Conservation (phyloP, 2,113 vertebrate species). For the Vidua macroura region DNA sequence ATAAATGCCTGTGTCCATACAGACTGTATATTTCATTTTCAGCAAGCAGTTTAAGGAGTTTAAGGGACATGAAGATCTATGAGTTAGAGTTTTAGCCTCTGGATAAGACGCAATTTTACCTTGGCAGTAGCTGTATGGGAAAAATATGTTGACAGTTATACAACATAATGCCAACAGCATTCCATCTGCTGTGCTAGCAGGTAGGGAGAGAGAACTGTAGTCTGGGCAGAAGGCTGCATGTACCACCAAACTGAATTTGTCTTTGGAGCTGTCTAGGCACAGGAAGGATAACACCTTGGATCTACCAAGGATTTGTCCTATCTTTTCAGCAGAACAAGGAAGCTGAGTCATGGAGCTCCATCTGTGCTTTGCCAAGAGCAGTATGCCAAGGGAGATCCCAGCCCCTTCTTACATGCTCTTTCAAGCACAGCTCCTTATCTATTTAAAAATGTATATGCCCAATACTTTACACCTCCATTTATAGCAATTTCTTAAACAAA, state of each 20-base stretch:
- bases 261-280: not conserved
- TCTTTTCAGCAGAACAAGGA: not conserved
- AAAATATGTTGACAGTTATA: not conserved
- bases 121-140: not conserved
- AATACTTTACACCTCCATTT: not conserved
- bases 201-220: not conserved
- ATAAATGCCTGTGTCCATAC: not conserved
- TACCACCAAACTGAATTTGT: not conserved
- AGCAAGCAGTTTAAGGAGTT: not conserved
- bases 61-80: not conserved
- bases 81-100: not conserved
- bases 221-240: not conserved
- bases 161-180: not conserved
- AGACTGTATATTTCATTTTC: not conserved
- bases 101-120: not conserved
- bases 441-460: not conserved
- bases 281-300: not conserved
- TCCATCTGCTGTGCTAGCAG: not conserved
- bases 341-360: not conserved
- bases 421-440: not conserved
- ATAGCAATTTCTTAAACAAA: not conserved
- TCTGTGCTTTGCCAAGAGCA: not conserved
- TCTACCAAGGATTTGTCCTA: not conserved
- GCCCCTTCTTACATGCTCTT: not conserved
- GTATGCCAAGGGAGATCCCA: not conserved